Base-by-base conservation (phyloP, 2,797 vertebrate genomes). In the Euthynnus affinis region DNA sequence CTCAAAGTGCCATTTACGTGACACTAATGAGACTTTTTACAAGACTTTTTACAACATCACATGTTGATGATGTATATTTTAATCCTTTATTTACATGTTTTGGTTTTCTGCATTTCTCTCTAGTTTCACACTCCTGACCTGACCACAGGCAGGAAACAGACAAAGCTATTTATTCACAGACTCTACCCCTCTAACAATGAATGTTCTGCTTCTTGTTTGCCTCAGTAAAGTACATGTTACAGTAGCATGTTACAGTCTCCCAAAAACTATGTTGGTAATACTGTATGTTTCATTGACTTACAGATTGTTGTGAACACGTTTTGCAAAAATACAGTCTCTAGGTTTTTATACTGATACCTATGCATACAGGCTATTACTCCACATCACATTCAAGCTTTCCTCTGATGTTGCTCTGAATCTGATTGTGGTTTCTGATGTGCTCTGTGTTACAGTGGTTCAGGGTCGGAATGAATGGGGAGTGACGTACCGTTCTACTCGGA, bases 381-480 rank as follows among this genome's bases (percentile, higher is more conserved):
- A 46, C 44, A 6, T 17, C 5, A 46, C 44, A 46, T 46, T 6
- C 15, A 46, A 17, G 14, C 9, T 46, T 46, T 46, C 15, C 14
- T 8, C 18, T 44, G 9, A 22, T 37, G 52, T 18, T n/a, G 32
- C 23, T 23, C 0, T 37, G 4, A 22, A 4, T 42, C 18, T 62
- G 22, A 56, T 6, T 23, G 20, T 42, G 23, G 8, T 63, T 61
- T 46, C 7, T 77, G 34, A 13, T 74, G n/a, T 71, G 46, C 9
- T 72, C 9, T 82, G 13, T 72, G 58, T 83, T 78, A 9, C 80
- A 85, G 86, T 22, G 61, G n/a, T 61, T 4, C 52, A 57, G 48
- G 34, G 17, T 48, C 4, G 17, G 1, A 1, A 4, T n/a, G 1
- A 0, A 12, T 70, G 63, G 69, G 2, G 7, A 13, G 64, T 74